Evolutionary conservation across 2,797 vertebrate genomes (phyloP).

Genomic region (Sebastes trivittatus): DNA sequence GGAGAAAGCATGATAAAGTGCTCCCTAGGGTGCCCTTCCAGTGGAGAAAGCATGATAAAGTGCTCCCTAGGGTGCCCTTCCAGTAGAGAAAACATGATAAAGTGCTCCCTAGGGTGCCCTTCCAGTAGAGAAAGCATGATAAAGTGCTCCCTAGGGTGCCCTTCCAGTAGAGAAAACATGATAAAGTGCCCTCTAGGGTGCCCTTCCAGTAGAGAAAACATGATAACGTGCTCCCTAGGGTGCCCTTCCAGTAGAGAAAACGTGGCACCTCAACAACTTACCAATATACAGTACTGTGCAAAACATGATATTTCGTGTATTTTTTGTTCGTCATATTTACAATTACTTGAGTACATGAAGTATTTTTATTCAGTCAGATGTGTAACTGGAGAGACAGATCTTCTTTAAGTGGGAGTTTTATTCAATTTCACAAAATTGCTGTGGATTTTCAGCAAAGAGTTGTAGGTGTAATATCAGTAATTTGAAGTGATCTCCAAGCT

Average conservation of each 20-base stretch:
- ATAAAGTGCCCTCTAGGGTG: too few relatives aligned
- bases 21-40: too few relatives aligned
- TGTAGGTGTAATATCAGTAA: not conserved
- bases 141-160: rapidly evolving
- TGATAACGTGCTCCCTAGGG: rapidly evolving
- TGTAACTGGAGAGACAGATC: not conserved
- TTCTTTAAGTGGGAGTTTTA: conserved; percentile 1
- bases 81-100: rapidly evolving
- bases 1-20: too few relatives aligned
- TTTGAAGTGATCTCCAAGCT: conserved; percentile 4
- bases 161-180: too few relatives aligned
- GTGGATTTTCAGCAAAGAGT: not conserved
- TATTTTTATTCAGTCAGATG: not conserved
- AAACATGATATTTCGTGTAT: not conserved
- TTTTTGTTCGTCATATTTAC: not conserved
- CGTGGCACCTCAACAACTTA: not conserved
- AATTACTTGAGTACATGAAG: not conserved
- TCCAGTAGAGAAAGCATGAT: too few relatives aligned
- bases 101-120: too few relatives aligned
- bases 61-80: too few relatives aligned
- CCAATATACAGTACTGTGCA: not conserved
- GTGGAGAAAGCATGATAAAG: rapidly evolving
- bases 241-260: too few relatives aligned
- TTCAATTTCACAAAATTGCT: conserved; percentile 1
- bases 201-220: too few relatives aligned